Conservation (phyloP, 2,888 invertebrate genomes). For the Nephrocerus scutellatus region DNA sequence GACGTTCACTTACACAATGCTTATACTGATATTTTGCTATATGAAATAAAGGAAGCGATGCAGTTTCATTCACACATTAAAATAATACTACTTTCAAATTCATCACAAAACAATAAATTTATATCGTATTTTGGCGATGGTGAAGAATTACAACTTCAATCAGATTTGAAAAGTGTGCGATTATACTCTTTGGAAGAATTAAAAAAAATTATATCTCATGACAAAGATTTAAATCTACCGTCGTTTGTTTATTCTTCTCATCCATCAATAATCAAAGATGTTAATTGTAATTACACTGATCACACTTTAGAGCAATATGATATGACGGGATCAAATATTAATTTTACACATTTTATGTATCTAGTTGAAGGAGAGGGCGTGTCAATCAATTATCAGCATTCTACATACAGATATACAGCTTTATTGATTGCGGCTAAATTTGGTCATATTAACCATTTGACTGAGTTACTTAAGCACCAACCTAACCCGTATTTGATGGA, state of each 20-base stretch:
- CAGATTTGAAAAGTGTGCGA: conserved; percentile 3
- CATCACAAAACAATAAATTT: conserved; percentile 21
- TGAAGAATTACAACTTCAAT: conserved; percentile 18
- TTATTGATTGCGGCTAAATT: conserved; percentile 72
- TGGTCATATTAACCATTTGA: conserved; percentile 59
- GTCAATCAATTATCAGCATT: conserved; percentile 64
- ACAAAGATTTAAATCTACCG: background rate
- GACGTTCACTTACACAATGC: conserved; percentile 90
- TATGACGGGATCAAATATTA: conserved; percentile 52
- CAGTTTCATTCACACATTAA: conserved; percentile 62
- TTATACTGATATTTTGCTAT: conserved; percentile 80
- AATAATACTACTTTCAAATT: conserved; percentile 83
- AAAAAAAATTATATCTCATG: conserved; percentile 12
- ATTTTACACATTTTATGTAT: conserved; percentile 66
- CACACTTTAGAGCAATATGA: conserved; percentile 39
- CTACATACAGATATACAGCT: conserved; percentile 57
- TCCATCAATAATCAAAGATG: background rate
- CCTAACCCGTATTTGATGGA: conserved; percentile 39
- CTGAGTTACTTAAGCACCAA: conserved; percentile 64
- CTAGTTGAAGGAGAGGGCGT: conserved; percentile 70
- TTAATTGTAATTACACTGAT: conserved; percentile 26
- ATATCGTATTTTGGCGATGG: conserved; percentile 28
- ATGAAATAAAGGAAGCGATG: conserved; percentile 69
- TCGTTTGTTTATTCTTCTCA: conserved; percentile 13
- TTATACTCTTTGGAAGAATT: conserved; percentile 24